phyloP scores from a whole-genome alignment of 2,888 invertebrate genomes.

The Dioctria rufipes region DNA sequence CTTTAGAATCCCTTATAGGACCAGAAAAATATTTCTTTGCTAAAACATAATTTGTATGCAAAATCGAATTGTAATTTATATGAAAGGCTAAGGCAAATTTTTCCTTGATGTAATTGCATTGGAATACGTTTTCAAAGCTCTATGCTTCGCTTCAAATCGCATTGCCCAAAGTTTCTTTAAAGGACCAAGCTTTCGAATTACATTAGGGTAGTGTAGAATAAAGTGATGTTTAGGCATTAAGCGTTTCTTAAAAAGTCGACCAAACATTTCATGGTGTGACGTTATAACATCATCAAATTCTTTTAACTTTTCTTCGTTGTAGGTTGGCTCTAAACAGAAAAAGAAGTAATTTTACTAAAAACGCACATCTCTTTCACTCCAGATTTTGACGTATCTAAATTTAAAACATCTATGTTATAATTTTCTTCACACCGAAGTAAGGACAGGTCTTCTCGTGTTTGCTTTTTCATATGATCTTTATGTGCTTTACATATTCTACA shows the following conservation, averaged over 20 bases:
- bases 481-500: constrained; percentile 2
- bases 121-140: constrained; percentile 54
- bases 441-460: neutral
- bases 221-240: constrained; percentile 58
- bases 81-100: constrained; percentile 8
- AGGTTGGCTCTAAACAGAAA: neutral
- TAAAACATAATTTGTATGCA: neutral
- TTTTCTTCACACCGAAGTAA: neutral
- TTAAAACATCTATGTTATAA: neutral
- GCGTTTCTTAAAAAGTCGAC: constrained; percentile 50
- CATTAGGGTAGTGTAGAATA: constrained; percentile 55
- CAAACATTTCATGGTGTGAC: constrained; percentile 41
- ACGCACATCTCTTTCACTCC: neutral
- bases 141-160: constrained; percentile 55
- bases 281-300: constrained; percentile 23
- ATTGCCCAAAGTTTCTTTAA: constrained; percentile 56
- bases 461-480: neutral
- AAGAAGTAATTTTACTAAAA: neutral
- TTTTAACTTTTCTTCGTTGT: neutral
- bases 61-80: constrained; percentile 10
- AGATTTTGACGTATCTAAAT: neutral
- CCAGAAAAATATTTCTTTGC: neutral
- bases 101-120: constrained; percentile 54
- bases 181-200: constrained; percentile 56
- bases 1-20: neutral